A percentile compares a stretch with the other conserved stretches of the same genome.
Conservation (phyloP, 2,797 vertebrate genomes). For the Pteronotus mesoamericanus region DNA sequence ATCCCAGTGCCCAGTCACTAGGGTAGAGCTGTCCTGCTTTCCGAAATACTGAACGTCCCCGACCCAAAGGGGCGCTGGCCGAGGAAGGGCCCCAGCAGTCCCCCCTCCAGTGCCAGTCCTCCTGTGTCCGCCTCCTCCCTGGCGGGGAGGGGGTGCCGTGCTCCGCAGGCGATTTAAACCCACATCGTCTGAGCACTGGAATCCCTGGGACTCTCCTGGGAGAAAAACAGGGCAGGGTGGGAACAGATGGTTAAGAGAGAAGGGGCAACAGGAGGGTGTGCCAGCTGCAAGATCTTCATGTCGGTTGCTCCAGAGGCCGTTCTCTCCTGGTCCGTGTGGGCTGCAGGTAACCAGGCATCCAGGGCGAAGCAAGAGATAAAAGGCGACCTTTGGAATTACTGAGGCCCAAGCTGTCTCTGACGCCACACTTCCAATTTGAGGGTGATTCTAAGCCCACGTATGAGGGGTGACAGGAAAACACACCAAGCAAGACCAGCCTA, state of each 20-base stretch:
- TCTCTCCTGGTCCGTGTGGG: not conserved
- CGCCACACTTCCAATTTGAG: not conserved
- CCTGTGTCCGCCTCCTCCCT: not conserved
- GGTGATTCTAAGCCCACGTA: not conserved
- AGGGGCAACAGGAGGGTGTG: fast-evolving
- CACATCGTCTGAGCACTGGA: fast-evolving
- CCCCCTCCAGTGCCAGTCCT: not conserved
- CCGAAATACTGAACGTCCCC: not conserved
- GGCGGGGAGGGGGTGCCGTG: not conserved
- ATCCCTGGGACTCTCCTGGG: not conserved
- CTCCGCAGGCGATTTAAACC: not conserved
- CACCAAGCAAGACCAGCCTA: not conserved
- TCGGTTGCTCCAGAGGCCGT: fast-evolving
- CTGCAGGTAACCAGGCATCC: not conserved
- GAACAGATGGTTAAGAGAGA: not conserved
- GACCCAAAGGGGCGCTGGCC: too few species aligned
- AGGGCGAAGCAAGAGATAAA: not conserved
- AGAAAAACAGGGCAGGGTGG: not conserved
- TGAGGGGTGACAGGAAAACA: not conserved
- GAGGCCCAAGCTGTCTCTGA: not conserved
- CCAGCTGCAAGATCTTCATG: not conserved
- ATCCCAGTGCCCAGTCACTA: not conserved
- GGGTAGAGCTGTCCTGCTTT: not conserved
- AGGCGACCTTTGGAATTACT: not conserved
- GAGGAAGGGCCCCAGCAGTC: not conserved